These are phyloP conservation scores for Leucoraja ocellata DNA, from an alignment of 2,797 vertebrate genomes.

Conservation along the genomic window DNA sequence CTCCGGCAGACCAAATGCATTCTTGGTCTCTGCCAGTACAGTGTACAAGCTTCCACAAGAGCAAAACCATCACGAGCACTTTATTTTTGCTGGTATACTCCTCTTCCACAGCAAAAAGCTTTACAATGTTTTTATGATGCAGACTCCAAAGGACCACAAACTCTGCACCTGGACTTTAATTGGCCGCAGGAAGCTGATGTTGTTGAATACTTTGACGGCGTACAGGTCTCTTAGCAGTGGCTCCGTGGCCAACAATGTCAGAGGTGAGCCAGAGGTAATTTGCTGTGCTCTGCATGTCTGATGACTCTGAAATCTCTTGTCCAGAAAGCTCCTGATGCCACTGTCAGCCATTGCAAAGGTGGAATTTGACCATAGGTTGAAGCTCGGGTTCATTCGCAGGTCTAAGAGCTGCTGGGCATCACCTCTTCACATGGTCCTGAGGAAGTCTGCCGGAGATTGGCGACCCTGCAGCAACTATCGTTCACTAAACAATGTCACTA, in stretches of 20 bases:
- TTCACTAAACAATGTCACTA: too few species aligned
- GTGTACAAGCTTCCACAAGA: slow-evolving; percentile 93
- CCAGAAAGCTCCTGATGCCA: background rate
- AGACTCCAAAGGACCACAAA: slow-evolving; percentile 95
- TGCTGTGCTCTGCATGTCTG: slow-evolving; percentile 86
- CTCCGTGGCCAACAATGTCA: slow-evolving; percentile 90
- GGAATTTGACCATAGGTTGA: too few species aligned
- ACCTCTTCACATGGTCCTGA: too few species aligned
- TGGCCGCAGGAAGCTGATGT: slow-evolving; percentile 85
- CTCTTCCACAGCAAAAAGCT: slow-evolving; percentile 93
- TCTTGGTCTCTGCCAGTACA: slow-evolving; percentile 87
- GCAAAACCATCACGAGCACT: slow-evolving; percentile 94
- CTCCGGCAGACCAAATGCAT: slow-evolving; percentile 88
- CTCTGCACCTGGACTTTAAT: slow-evolving; percentile 93
- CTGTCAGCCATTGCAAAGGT: too few species aligned
- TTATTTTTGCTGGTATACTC: slow-evolving; percentile 92
- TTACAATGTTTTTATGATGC: slow-evolving; percentile 96
- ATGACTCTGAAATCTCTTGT: slow-evolving; percentile 43
- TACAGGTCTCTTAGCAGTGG: slow-evolving; percentile 94
- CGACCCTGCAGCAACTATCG: too few species aligned
- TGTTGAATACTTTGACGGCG: slow-evolving; percentile 95
- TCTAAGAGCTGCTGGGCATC: too few species aligned
- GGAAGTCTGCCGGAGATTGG: too few species aligned
- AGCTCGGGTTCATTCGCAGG: too few species aligned
- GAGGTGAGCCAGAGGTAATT: slow-evolving; percentile 96